Percentiles rank a stretch among this genome's conserved stretches.
phyloP scores from a whole-genome alignment of 1,140 invertebrate genomes.

The Drosophila funebris region DNA sequence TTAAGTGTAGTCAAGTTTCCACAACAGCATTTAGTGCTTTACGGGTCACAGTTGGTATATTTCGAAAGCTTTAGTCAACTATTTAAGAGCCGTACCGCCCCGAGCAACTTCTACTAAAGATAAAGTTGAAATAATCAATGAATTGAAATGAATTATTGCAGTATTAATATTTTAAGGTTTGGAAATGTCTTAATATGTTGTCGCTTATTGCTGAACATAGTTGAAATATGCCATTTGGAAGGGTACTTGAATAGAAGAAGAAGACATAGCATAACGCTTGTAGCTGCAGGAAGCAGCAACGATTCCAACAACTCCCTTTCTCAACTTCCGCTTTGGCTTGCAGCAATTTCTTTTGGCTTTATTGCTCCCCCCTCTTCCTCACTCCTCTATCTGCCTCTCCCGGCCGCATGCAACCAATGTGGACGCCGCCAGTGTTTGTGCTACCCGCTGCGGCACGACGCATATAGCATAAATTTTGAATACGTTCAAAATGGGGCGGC shows the following conservation, averaged over 20 bases:
- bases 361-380: conserved; percentile 46
- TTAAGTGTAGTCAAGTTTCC: too few species aligned
- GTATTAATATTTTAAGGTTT: neutral
- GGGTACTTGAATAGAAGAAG: conserved; percentile 30
- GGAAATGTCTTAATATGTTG: neutral
- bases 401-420: too few species aligned
- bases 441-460: conserved; percentile 58
- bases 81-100: too few species aligned
- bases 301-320: conserved; percentile 74
- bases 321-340: conserved; percentile 77
- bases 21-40: too few species aligned
- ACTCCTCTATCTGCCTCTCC: neutral
- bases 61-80: too few species aligned
- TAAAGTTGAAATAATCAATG: too few species aligned
- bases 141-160: too few species aligned
- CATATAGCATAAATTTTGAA: conserved; percentile 82
- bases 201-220: neutral
- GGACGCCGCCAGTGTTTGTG: conserved; percentile 13
- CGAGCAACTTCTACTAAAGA: too few species aligned
- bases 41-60: too few species aligned
- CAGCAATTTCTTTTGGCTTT: conserved; percentile 80
- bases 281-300: conserved; percentile 69
- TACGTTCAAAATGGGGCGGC: conserved; percentile 52
- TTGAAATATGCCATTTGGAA: neutral
- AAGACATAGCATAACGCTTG: conserved; percentile 45